Base-by-base conservation (phyloP, 2,888 invertebrate genomes). In the Scrobipalpa costella region DNA sequence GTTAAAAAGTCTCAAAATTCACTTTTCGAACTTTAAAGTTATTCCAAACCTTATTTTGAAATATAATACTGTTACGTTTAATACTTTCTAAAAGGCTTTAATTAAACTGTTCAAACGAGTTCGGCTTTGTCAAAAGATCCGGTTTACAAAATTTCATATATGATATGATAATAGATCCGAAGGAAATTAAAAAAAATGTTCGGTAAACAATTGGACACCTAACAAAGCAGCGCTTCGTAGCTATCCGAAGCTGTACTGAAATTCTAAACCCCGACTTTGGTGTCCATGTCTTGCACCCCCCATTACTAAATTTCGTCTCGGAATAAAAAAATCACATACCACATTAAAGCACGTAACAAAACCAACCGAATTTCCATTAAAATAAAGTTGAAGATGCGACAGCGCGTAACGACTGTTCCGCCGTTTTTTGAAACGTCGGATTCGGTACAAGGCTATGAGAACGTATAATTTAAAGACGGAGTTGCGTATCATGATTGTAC, bases 211-310 rank as follows among this genome's bases (percentile, higher is more conserved):
- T 90, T 81, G 84, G 71, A 81, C 79, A 79, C 80, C 85, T 83
- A 88, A 91, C 91, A 91, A 90, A 90, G 90, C 85, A 80, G 83
- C 86, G 88, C 86, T 84, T 85, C 89, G 88, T 78, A 83, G 90
- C 90, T 85, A 91, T 90, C 91, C 90, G 90, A 90, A 90, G 90
- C 90, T 89, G 79, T 83, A 91, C 91, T 91, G 91, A 91, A 91
- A 91, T 91, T 90, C 90, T 88, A 91, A 91, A 91, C 91, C 91
- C 86, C 79, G 88, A 84, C 85, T 85, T 83, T 79, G 90, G 90
- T 91, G 85, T 91, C 91, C 87, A 87, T 91, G 89, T 88, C 90
- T 82, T 78, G 86, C 86, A 90, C 91, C 91, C 91, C 91, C 91
- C 91, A 90, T 88, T 91, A 91, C 91, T 86, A 80, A 81, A 89